Conservation (phyloP, 2,888 invertebrate species). For the Micoletzkya japonica region DNA sequence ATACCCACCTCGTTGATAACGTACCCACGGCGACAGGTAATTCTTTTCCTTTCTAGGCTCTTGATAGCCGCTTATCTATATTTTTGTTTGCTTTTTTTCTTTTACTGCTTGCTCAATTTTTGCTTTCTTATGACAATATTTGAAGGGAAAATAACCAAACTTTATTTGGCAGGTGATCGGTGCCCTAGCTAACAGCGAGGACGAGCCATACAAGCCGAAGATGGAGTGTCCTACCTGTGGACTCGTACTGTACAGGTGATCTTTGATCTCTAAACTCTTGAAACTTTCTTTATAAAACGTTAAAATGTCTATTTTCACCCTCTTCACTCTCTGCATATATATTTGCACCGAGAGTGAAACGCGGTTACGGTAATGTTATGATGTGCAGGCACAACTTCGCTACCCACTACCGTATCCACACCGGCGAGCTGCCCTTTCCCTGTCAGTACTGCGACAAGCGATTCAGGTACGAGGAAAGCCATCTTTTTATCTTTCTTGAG, state of each 20-base stretch:
- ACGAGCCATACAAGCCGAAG: slow-evolving; percentile 49
- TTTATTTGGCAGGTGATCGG: slow-evolving; percentile 47
- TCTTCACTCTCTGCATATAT: background rate
- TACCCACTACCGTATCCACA: slow-evolving; percentile 61
- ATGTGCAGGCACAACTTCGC: slow-evolving; percentile 60
- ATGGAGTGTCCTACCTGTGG: slow-evolving; percentile 63
- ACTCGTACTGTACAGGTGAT: slow-evolving; percentile 35
- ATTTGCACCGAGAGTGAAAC: background rate
- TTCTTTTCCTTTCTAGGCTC: background rate
- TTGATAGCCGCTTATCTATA: background rate
- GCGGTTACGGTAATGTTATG: background rate
- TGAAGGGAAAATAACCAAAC: no score
- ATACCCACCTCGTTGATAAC: no score
- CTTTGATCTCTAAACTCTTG: background rate
- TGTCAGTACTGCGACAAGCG: slow-evolving; percentile 55
- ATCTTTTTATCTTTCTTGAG: background rate
- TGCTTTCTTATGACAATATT: no score
- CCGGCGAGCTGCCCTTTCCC: slow-evolving; percentile 59
- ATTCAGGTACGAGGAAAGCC: slow-evolving; percentile 44
- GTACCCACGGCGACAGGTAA: background rate
- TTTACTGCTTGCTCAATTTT: no score
- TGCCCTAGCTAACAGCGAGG: slow-evolving; percentile 39
- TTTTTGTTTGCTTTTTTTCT: no score
- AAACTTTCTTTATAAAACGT: background rate
- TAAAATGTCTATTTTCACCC: background rate